Evolutionary conservation across 2,797 vertebrate genomes (phyloP).

Genomic region (Zalophus californianus): DNA sequence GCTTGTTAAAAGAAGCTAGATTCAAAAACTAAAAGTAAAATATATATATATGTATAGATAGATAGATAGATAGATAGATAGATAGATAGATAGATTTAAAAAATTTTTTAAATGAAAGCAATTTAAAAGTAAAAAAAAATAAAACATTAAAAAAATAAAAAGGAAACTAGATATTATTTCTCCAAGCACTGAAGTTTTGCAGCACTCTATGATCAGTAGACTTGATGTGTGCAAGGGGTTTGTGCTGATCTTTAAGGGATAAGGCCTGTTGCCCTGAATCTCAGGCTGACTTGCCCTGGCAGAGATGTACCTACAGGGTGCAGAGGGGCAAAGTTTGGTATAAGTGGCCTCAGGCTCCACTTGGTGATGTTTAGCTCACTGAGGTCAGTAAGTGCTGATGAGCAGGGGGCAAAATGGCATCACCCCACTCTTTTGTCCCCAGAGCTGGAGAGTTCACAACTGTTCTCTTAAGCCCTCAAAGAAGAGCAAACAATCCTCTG

Average conservation of each 20-base stretch:
- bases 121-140: no score
- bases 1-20: not conserved
- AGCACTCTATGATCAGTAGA: not conserved
- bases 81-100: no score
- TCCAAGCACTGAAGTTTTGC: not conserved
- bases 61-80: no score
- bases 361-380: not conserved
- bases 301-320: not conserved
- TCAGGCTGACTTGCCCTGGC: not conserved
- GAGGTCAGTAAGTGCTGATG: not conserved
- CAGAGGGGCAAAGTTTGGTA: not conserved
- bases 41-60: no score
- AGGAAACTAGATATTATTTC: not conserved
- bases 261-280: not conserved
- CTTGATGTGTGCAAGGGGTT: not conserved
- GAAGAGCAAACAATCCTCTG: not conserved
- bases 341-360: not conserved
- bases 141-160: not conserved
- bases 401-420: not conserved
- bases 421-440: not conserved
- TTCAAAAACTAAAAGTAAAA: not conserved
- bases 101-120: not conserved
- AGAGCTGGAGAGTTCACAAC: no score
- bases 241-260: not conserved
- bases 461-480: not conserved